Base-by-base conservation (phyloP, 2,113 vertebrate species). In the Python bivittatus region DNA sequence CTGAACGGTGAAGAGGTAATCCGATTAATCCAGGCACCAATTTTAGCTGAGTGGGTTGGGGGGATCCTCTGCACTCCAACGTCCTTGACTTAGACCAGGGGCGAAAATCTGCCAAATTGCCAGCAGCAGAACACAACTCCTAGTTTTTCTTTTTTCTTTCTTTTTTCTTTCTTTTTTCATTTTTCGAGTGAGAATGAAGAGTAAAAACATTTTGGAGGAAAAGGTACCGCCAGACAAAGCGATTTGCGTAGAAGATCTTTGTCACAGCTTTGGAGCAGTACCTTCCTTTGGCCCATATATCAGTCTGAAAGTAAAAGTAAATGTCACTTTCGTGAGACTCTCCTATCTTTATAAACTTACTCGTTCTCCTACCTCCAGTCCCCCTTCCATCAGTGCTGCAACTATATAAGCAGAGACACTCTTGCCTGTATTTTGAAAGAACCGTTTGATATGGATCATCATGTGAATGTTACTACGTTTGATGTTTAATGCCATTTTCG, bases 381-480 rank as follows among this genome's bases (percentile, higher is more conserved):
- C n/a, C 92, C 17, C n/a, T 84, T 90, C 52, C 2, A 2, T 1
- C 88, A 5, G 44, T 3, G 48, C 92, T 93, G 58, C 90, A 61
- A n/a, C 92, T 56, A 94, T 92, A 86, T 85, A 93, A 90, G 90
- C 93, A 94, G 86, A 93, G 94, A 95, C 94, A 94, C 61, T 87
- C 91, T 42, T 48, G 91, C 22, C 94, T 92, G 91, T 88, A 48
- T 92, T 95, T 94, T 64, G 79, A 57, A 68, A 54, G 58, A 68
- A 54, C 52, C 72, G 33, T 15, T 57, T 88, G 38, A n/a, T 88
- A 9, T 33, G 84, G 84, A 52, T 9, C 10, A 33, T 6, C 13
- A 57, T 10, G 53, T 44, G 12, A 22, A 54, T 11, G 44, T 53
- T 44, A 29, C 4, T 44, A 29, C 4, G 20, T 72, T 88, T 48